A percentile compares a stretch with the other conserved stretches of the same genome.
These are phyloP conservation scores for Marronus borbonicus DNA, from an alignment of 2,888 invertebrate species.

Conservation along the genomic window DNA sequence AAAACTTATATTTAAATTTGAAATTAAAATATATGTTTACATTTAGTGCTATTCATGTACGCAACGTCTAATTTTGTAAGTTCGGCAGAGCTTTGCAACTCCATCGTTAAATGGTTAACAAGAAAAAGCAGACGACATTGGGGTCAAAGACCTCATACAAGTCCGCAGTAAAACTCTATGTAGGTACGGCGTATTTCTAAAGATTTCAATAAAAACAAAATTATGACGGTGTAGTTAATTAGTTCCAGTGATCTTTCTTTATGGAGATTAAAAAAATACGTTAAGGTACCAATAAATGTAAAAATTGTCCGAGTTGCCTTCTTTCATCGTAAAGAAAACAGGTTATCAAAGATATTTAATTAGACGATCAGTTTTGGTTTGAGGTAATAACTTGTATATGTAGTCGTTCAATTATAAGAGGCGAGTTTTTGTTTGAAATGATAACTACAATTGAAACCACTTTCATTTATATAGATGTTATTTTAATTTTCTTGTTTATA, in stretches of 20 bases:
- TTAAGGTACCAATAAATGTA: neutral
- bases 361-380: constrained; percentile 5
- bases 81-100: constrained; percentile 21
- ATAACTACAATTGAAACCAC: too few species aligned
- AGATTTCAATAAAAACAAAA: constrained; percentile 40
- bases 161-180: constrained; percentile 29
- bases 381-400: neutral
- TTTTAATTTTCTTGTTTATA: too few species aligned
- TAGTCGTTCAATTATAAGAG: too few species aligned
- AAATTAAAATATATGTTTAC: neutral
- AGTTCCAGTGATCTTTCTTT: constrained; percentile 32
- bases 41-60: neutral
- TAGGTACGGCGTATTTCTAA: constrained; percentile 25
- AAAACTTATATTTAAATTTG: neutral
- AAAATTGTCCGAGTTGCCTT: neutral
- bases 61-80: constrained; percentile 26
- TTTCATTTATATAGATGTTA: too few species aligned
- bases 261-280: neutral
- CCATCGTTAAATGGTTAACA: constrained; percentile 26
- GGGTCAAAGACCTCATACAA: constrained; percentile 38
- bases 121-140: constrained; percentile 43
- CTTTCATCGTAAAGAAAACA: neutral
- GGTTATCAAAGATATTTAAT: constrained; percentile 18
- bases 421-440: too few species aligned
- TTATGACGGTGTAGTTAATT: constrained; percentile 34